Conservation (phyloP, 2,888 invertebrate genomes). For the Tryphoninae sp. region DNA sequence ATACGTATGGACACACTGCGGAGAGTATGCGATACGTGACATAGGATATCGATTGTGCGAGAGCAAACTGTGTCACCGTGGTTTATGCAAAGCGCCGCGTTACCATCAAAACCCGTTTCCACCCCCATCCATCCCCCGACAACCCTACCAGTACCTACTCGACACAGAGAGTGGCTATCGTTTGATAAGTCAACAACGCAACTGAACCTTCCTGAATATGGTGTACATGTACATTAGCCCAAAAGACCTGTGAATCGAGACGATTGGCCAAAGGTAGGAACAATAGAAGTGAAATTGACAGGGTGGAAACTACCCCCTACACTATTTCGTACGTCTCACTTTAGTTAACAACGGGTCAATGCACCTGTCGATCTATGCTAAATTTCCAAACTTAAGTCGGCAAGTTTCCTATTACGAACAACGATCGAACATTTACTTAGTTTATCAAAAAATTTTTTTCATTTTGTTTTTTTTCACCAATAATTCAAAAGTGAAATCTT, state of each 20-base stretch:
- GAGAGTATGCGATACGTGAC: constrained; percentile 61
- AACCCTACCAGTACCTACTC: not conserved
- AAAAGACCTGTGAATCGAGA: constrained; percentile 40
- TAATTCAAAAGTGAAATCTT: no score
- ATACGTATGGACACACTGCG: constrained; percentile 18
- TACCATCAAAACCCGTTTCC: constrained; percentile 47
- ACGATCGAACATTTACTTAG: no score
- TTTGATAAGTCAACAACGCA: constrained; percentile 67
- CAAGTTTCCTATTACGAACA: no score
- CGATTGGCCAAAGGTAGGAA: constrained; percentile 36
- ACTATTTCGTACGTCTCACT: constrained; percentile 24
- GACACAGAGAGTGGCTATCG: constrained; percentile 51
- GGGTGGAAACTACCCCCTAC: constrained; percentile 21
- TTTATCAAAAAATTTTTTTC: no score
- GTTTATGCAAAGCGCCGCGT: constrained; percentile 67
- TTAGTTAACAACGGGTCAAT: not conserved
- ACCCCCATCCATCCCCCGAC: constrained; percentile 34
- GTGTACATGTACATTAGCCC: constrained; percentile 9
- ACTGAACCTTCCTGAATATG: constrained; percentile 54
- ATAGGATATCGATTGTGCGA: constrained; percentile 70
- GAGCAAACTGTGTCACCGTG: constrained; percentile 71
- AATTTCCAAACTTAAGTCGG: no score
- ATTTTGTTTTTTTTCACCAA: no score
- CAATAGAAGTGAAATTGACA: constrained; percentile 44
- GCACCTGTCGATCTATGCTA: no score